A percentile compares a stretch with the other conserved stretches of the same genome.
Evolutionary conservation across 2,888 invertebrate species (phyloP).

Genomic region (Amphipoea lucens): DNA sequence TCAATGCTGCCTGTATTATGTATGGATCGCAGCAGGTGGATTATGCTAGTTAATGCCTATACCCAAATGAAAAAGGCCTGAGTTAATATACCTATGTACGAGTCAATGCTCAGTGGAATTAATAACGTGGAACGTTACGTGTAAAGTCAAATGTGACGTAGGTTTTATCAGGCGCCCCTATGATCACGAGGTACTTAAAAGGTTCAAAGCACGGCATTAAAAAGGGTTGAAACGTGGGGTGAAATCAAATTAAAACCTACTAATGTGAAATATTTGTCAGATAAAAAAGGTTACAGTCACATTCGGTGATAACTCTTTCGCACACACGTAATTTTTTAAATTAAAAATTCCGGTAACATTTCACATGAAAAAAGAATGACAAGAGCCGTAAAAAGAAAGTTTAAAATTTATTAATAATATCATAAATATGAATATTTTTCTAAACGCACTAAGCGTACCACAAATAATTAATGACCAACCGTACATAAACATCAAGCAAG

Average conservation of each 20-base stretch:
- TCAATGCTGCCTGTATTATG: neutral
- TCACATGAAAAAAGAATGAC: neutral
- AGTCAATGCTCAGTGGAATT: neutral
- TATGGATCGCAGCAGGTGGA: neutral
- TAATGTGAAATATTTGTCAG: slow-evolving; percentile 23
- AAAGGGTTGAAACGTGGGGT: slow-evolving; percentile 19
- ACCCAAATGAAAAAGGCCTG: neutral
- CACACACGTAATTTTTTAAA: neutral
- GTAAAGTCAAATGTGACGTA: slow-evolving; percentile 11
- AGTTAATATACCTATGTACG: neutral
- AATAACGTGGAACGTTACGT: neutral
- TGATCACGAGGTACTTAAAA: slow-evolving; percentile 22
- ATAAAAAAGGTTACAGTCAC: slow-evolving; percentile 15
- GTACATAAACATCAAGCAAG: slow-evolving; percentile 48
- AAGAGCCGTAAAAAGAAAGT: slow-evolving; percentile 57
- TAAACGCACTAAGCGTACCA: slow-evolving; percentile 26
- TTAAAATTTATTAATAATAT: slow-evolving; percentile 23
- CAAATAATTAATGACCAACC: slow-evolving; percentile 33
- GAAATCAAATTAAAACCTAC: slow-evolving; percentile 24
- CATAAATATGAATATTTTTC: slow-evolving; percentile 30
- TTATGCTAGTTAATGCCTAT: neutral
- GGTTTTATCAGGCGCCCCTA: neutral
- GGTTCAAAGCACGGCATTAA: neutral
- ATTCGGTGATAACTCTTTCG: neutral
- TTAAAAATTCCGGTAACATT: neutral